phyloP scores from a whole-genome alignment of 2,113 vertebrate species.

The Pantherophis guttatus region DNA sequence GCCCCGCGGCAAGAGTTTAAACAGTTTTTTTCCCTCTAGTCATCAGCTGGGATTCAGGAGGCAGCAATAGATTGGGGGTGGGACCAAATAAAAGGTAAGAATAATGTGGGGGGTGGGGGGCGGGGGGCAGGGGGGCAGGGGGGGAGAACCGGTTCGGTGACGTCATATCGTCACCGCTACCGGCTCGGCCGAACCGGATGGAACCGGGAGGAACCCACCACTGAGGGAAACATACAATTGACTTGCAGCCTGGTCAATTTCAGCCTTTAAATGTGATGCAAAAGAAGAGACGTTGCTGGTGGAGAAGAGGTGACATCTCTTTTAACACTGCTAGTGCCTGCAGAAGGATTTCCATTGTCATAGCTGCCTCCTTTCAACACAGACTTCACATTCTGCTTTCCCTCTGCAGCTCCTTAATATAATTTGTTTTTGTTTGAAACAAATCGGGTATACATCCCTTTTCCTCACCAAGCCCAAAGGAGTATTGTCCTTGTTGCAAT shows the following conservation, averaged over 20 bases:
- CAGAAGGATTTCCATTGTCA: neutral
- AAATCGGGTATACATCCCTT: neutral
- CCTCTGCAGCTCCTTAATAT: neutral
- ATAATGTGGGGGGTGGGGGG: too few relatives aligned
- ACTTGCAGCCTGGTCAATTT: neutral
- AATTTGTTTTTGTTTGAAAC: constrained; percentile 8
- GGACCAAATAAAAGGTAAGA: too few relatives aligned
- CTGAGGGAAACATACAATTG: neutral
- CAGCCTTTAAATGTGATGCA: too few relatives aligned
- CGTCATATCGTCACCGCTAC: too few relatives aligned
- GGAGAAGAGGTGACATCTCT: neutral
- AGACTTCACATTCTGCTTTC: neutral
- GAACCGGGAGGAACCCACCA: too few relatives aligned
- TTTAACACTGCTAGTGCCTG: neutral
- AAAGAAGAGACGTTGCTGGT: neutral
- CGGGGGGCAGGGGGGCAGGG: too few relatives aligned
- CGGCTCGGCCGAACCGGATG: too few relatives aligned
- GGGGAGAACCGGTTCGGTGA: too few relatives aligned
- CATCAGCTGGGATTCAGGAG: too few relatives aligned
- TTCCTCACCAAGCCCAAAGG: neutral
- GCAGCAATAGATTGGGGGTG: too few relatives aligned
- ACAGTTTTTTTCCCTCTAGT: too few relatives aligned
- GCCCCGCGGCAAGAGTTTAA: too few relatives aligned
- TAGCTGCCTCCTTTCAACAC: neutral
- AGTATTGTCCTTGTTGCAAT: neutral